A percentile compares a stretch with the other conserved stretches of the same genome.
phyloP scores from a whole-genome alignment of 2,113 vertebrate species.

The Athene cunicularia region DNA sequence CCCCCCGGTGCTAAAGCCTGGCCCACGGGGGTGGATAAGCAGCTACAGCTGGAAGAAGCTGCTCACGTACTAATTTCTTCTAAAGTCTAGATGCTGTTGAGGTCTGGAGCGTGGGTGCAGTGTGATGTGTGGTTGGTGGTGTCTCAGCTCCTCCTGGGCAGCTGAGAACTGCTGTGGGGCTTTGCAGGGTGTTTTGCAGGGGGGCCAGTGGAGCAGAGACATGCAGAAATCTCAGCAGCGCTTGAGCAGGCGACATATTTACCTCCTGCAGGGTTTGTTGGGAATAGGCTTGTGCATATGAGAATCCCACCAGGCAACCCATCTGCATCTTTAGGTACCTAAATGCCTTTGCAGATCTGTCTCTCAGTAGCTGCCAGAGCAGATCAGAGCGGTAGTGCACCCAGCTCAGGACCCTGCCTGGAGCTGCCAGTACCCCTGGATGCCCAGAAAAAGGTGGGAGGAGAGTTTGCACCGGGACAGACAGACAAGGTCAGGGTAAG shows the following conservation, averaged over 20 bases:
- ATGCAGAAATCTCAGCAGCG: neutral
- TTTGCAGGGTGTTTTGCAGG: neutral
- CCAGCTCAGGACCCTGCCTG: neutral
- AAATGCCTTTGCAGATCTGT: neutral
- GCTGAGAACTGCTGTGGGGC: neutral
- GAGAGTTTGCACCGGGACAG: neutral
- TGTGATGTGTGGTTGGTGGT: neutral
- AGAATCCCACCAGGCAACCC: neutral
- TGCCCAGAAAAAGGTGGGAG: neutral
- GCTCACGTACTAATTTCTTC: neutral
- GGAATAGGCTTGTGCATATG: neutral
- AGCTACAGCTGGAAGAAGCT: neutral
- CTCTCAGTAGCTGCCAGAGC: neutral
- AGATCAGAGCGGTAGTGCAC: accelerated
- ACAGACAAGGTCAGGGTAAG: neutral
- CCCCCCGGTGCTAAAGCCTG: neutral
- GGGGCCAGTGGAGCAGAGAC: neutral
- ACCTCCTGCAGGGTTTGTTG: accelerated
- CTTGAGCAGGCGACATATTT: neutral
- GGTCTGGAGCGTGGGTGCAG: neutral
- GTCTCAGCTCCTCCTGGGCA: neutral
- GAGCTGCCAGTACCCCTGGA: accelerated
- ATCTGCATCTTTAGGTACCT: neutral
- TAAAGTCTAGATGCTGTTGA: accelerated
- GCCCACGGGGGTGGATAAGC: neutral